Percentiles rank a stretch among this genome's conserved stretches.
Conservation (phyloP, 2,113 vertebrate genomes). For the Tor tambroides region DNA sequence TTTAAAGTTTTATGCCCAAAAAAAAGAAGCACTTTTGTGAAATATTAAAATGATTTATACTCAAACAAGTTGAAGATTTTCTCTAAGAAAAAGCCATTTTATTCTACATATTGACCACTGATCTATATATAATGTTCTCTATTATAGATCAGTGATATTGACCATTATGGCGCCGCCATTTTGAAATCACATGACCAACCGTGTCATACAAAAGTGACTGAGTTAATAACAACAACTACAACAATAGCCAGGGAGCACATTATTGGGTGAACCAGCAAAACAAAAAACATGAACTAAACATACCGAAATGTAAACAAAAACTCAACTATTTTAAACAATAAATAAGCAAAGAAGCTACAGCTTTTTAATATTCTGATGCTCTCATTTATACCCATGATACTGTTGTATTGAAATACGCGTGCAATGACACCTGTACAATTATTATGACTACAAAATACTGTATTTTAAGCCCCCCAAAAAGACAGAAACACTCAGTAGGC, state of each 20-base stretch:
- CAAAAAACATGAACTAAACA: not conserved
- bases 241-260: not conserved
- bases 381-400: not conserved
- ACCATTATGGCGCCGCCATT: not conserved
- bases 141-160: not conserved
- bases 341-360: not conserved
- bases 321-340: not conserved
- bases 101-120: not conserved
- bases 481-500: constrained; percentile 20
- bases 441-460: constrained; percentile 20
- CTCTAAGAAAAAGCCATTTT: not conserved
- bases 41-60: not conserved
- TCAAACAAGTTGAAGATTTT: not conserved
- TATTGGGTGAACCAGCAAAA: not conserved
- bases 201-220: not conserved
- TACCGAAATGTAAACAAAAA: not conserved
- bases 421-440: not conserved
- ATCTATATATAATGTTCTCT: too few relatives aligned
- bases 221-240: not conserved
- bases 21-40: not conserved
- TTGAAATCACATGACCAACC: not conserved
- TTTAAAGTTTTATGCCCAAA: constrained; percentile 13
- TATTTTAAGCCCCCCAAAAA: not conserved
- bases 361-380: not conserved
- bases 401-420: not conserved